These are phyloP conservation scores for Laupala kohalensis DNA, from an alignment of 1,140 invertebrate species.

Conservation along the genomic window DNA sequence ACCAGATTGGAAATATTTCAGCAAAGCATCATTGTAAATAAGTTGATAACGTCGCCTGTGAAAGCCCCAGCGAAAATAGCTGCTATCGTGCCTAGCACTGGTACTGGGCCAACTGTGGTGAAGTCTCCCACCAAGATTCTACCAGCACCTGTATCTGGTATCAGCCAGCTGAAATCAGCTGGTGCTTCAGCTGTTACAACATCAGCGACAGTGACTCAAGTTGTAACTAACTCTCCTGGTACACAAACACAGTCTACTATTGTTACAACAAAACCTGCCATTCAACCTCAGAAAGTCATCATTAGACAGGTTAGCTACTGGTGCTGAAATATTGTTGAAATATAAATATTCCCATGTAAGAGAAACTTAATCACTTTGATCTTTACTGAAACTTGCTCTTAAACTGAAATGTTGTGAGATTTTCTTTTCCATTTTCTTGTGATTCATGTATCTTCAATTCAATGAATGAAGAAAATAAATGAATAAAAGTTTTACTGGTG, in stretches of 20 bases:
- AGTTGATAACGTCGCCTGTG: conserved; percentile 28
- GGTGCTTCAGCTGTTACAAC: conserved; percentile 24
- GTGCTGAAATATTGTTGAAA: not conserved
- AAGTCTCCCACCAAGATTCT: conserved; percentile 55
- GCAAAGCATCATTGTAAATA: conserved; percentile 35
- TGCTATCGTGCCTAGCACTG: conserved; percentile 13
- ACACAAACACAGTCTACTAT: not conserved
- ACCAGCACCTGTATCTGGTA: conserved; percentile 37
- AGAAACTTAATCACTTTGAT: too few species aligned
- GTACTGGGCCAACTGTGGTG: conserved; percentile 19
- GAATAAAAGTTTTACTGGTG: too few species aligned
- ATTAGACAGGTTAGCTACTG: conserved; percentile 37
- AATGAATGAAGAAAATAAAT: too few species aligned
- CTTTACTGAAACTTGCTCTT: too few species aligned
- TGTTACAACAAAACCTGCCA: conserved; percentile 1
- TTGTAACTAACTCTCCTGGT: not conserved
- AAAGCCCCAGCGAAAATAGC: conserved; percentile 19
- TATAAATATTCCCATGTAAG: too few species aligned
- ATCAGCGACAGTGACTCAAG: conserved; percentile 14
- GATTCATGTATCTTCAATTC: too few species aligned
- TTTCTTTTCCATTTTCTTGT: too few species aligned
- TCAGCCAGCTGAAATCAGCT: conserved; percentile 20
- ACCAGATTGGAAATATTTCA: not conserved
- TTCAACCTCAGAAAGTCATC: conserved; percentile 40
- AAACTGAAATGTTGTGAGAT: too few species aligned